Base-by-base conservation (phyloP, 1,140 invertebrate species). In the Brachionus rotundiformis region DNA sequence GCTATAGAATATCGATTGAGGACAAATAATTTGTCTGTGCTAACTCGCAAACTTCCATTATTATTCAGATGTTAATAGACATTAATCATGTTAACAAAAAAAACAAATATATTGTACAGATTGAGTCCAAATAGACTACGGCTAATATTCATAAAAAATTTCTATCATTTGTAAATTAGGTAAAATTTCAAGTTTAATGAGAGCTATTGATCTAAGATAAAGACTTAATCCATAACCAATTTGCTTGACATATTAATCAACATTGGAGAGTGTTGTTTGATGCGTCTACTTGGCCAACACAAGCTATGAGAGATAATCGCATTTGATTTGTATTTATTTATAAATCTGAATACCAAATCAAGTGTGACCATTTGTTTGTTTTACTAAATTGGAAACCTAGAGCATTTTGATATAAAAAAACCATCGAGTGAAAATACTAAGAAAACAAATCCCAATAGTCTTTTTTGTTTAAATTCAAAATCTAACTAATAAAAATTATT, bases 301-400 rank as follows among this genome's bases (percentile, higher is more conserved):
- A 63, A 63, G n/a, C n/a, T 16, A 19, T 19, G 19, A 54, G 47
- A 54, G 47, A 54, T 29, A 63, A 63, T 63, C 25, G 61, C 23
- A 29, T 63, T 29, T 29, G 59, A 31, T 63, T 63, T 33, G 61
- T 63, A 29, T 63, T 16, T 16, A 29, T 63, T 8, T 36, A n/a
- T 10, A 27, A 33, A 36, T 36, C 16, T 36, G 63, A 68, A 68
- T 68, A 68, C 63, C 63, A 68, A 68, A 68, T 68, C 63, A 68
- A 68, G 63, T 68, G 63, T 68, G 63, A 68, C 63, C 63, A 68
- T 33, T 63, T 33, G 25, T 63, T 68, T 68, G 29, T 19, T 68
- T 68, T 68, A 68, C 16, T 68, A 36, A 68, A 33, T 33, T 68
- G 8, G 16, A 19, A 68, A 68, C 61, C 61, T 33, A 29, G 29